These are phyloP conservation scores for Linyphia triangularis DNA, from an alignment of 2,888 invertebrate genomes.

Conservation along the genomic window DNA sequence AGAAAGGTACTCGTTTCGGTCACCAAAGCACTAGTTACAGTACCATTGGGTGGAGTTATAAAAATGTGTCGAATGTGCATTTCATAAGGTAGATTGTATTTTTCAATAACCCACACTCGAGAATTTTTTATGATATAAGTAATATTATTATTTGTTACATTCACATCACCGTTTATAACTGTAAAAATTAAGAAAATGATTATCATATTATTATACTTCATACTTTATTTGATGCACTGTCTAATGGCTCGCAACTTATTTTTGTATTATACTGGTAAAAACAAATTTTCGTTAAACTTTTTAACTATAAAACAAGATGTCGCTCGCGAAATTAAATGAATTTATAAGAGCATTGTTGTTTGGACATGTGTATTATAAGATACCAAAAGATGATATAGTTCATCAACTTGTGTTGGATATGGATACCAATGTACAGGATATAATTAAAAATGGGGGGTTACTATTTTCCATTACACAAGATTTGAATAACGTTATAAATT, in stretches of 20 bases:
- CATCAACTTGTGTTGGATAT: background rate
- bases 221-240: constrained; percentile 32
- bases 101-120: background rate
- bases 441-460: constrained; percentile 4
- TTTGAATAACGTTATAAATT: background rate
- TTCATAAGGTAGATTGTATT: constrained; percentile 6
- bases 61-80: constrained; percentile 1
- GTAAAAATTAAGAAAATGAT: background rate
- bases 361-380: constrained; percentile 20
- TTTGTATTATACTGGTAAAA: background rate
- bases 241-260: constrained; percentile 1
- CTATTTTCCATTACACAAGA: constrained; percentile 7
- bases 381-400: background rate
- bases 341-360: constrained; percentile 24
- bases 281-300: constrained; percentile 26
- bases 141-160: background rate
- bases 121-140: background rate
- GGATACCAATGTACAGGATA: background rate
- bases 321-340: constrained; percentile 16
- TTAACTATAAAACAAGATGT: constrained; percentile 28
- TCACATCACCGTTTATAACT: background rate
- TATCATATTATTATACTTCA: background rate
- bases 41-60: constrained; percentile 13
- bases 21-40: background rate
- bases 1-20: background rate